Percentiles rank a stretch among this genome's conserved stretches.
phyloP scores from a whole-genome alignment of 1,140 invertebrate genomes.

The Anastrepha obliqua region DNA sequence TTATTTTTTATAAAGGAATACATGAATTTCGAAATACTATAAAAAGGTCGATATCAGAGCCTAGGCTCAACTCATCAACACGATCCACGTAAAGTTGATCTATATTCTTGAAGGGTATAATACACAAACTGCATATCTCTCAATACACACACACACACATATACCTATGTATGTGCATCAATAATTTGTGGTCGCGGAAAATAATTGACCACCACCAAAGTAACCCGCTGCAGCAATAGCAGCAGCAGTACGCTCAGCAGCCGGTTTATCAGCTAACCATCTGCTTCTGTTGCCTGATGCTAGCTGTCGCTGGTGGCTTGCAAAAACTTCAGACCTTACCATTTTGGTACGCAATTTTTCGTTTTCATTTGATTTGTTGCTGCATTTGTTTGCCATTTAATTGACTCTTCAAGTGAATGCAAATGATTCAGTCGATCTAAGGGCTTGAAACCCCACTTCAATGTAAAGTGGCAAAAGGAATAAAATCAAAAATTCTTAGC shows the following conservation, averaged over 20 bases:
- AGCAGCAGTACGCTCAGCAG: not conserved
- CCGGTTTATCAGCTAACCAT: constrained; percentile 33
- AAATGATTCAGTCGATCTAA: not conserved
- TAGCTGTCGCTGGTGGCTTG: too few species aligned
- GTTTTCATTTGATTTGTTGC: constrained; percentile 44
- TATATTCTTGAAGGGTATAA: constrained; percentile 2
- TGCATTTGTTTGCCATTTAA: constrained; percentile 39
- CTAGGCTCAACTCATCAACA: too few species aligned
- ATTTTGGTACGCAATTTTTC: constrained; percentile 45
- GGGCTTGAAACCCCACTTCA: constrained; percentile 31
- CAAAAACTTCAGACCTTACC: not conserved
- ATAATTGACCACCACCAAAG: constrained; percentile 53
- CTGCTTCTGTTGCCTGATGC: not conserved
- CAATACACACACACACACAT: not conserved
- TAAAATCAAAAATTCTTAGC: not conserved
- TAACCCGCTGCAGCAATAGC: not conserved
- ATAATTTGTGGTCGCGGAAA: constrained; percentile 53
- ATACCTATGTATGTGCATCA: not conserved
- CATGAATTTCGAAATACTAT: too few species aligned
- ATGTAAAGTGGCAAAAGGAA: not conserved
- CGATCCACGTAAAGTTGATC: too few species aligned
- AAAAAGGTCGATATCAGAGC: too few species aligned
- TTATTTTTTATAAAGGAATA: too few species aligned
- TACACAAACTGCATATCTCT: not conserved
- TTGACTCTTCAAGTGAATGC: constrained; percentile 51